phyloP scores from a whole-genome alignment of 2,113 vertebrate species.

The Heterotis niloticus region DNA sequence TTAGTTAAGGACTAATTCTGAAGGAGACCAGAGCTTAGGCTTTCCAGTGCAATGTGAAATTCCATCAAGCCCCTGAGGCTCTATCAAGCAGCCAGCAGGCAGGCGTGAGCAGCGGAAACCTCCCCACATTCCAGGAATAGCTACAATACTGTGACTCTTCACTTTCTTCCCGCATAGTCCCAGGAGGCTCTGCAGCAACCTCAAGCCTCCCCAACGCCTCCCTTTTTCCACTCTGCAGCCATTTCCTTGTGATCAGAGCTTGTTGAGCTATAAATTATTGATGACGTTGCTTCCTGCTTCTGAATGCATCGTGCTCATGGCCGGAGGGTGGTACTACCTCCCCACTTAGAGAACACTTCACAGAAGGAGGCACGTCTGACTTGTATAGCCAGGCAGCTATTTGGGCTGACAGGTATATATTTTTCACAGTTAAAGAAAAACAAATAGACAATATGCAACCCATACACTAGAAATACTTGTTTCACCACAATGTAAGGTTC shows the following conservation, averaged over 20 bases:
- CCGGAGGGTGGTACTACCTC: no score
- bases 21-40: not conserved
- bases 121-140: not conserved
- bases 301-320: no score
- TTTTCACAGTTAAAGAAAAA: not conserved
- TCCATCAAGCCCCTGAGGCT: not conserved
- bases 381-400: no score
- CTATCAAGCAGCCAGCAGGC: no score
- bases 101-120: not conserved
- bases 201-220: not conserved
- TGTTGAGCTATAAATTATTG: no score
- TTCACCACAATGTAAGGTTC: not conserved
- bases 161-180: not conserved
- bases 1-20: not conserved
- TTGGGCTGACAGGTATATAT: not conserved
- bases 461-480: not conserved
- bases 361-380: no score
- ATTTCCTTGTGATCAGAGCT: not conserved
- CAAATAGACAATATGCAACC: not conserved
- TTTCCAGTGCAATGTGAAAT: not conserved
- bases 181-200: not conserved
- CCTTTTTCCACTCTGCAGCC: not conserved
- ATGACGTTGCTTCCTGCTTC: no score
- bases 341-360: no score
- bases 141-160: not conserved